Evolutionary conservation across 1,140 invertebrate genomes (phyloP).

Genomic region (Leucophenga varia): DNA sequence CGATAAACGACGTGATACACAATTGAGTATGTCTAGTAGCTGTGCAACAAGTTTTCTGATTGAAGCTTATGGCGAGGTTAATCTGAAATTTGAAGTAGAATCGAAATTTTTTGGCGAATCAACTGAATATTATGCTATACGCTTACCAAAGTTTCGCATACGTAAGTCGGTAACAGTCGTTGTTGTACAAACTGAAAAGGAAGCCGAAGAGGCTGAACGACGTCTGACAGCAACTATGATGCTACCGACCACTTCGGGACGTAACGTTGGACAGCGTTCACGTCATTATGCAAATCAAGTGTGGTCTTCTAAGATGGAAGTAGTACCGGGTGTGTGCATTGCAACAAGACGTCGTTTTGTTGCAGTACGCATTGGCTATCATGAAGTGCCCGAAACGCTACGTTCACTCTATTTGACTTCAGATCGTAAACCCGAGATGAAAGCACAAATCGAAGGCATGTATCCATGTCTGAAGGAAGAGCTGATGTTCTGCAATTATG

Average conservation of each 20-base stretch:
- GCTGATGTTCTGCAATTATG: conserved; percentile 63
- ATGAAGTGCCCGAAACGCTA: conserved; percentile 62
- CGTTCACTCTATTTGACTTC: conserved; percentile 58
- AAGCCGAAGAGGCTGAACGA: conserved; percentile 13
- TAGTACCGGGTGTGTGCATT: conserved; percentile 63
- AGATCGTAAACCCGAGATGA: conserved; percentile 46
- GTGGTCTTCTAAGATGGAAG: conserved; percentile 29
- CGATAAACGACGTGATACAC: conserved; percentile 40
- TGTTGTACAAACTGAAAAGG: conserved; percentile 11
- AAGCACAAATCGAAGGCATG: conserved; percentile 45
- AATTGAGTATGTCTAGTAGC: conserved; percentile 23
- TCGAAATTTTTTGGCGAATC: conserved; percentile 62
- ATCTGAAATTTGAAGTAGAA: conserved; percentile 22
- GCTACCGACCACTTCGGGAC: conserved; percentile 14
- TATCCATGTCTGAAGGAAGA: conserved; percentile 58
- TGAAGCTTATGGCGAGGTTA: background rate
- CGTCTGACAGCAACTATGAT: conserved; percentile 9
- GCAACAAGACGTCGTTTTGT: conserved; percentile 55
- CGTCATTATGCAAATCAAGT: conserved; percentile 43
- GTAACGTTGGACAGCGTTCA: conserved; percentile 19
- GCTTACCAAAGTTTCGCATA: conserved; percentile 60
- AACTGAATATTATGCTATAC: conserved; percentile 62
- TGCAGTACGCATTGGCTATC: conserved; percentile 58
- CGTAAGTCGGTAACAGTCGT: conserved; percentile 16
- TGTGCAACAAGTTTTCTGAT: conserved; percentile 2